Percentiles rank a stretch among this genome's conserved stretches.
phyloP scores from a whole-genome alignment of 2,888 invertebrate species.

The Drosophila atripex region DNA sequence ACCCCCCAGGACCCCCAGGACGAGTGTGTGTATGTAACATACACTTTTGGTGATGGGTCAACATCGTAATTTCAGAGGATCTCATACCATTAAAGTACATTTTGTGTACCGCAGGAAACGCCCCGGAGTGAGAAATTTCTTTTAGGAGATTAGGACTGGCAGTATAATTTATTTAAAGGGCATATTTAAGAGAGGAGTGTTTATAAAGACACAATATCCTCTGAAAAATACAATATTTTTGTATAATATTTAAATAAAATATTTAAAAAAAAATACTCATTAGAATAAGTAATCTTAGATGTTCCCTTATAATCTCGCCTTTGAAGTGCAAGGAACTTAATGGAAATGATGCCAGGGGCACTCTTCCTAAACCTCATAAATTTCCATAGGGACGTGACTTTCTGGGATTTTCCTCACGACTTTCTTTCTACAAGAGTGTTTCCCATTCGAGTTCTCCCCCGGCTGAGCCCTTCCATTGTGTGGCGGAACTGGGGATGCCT shows the following conservation, averaged over 20 bases:
- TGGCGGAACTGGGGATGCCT: slow-evolving; percentile 46
- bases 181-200: background rate
- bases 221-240: no score
- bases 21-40: slow-evolving; percentile 29
- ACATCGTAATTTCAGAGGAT: slow-evolving; percentile 18
- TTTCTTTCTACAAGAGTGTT: slow-evolving; percentile 18
- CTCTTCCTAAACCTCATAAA: slow-evolving; percentile 8
- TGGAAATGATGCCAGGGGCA: slow-evolving; percentile 24
- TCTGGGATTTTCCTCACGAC: slow-evolving; percentile 12
- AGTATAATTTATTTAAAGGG: background rate
- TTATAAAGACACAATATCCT: no score
- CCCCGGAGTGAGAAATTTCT: background rate
- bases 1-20: slow-evolving; percentile 21
- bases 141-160: background rate
- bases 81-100: slow-evolving; percentile 24
- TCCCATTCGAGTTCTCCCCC: slow-evolving; percentile 19
- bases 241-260: no score
- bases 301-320: background rate
- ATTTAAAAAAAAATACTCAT: no score
- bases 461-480: slow-evolving; percentile 37
- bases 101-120: background rate
- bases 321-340: slow-evolving; percentile 9
- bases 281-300: background rate
- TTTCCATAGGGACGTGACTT: slow-evolving; percentile 30
- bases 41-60: slow-evolving; percentile 38